A percentile compares a stretch with the other conserved stretches of the same genome.
Conservation (phyloP, 2,113 vertebrate species). For the Microtus pennsylvanicus region DNA sequence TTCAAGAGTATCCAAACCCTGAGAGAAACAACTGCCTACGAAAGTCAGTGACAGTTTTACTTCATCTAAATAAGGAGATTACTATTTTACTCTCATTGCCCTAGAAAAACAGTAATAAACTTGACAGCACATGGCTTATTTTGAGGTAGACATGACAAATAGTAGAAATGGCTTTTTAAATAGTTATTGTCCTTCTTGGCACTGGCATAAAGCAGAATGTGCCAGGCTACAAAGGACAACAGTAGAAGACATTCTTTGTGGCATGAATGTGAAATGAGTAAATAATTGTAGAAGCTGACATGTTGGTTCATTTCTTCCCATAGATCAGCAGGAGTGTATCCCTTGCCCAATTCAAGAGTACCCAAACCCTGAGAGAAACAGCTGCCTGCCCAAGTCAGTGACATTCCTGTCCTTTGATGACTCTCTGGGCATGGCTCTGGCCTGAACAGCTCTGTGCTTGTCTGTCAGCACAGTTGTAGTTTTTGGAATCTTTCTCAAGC, state of each 20-base stretch:
- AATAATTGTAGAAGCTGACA: not conserved
- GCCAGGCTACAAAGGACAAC: too few relatives aligned
- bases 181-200: too few relatives aligned
- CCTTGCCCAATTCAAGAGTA: not conserved
- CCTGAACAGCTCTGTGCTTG: not conserved
- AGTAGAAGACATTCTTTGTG: too few relatives aligned
- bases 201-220: too few relatives aligned
- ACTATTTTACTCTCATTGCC: fast-evolving
- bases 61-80: too few relatives aligned
- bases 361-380: not conserved
- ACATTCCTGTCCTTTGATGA: not conserved
- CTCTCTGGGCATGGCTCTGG: not conserved
- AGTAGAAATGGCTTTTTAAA: too few relatives aligned
- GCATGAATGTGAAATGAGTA: not conserved
- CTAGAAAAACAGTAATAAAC: too few relatives aligned
- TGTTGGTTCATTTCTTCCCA: not conserved
- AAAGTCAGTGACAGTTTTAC: too few relatives aligned
- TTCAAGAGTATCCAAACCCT: not conserved
- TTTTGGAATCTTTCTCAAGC: not conserved
- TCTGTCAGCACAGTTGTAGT: not conserved
- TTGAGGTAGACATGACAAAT: too few relatives aligned
- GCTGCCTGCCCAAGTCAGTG: too few relatives aligned
- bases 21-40: not conserved
- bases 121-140: too few relatives aligned
- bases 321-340: not conserved